These are phyloP conservation scores for Myocastor coypus DNA, from an alignment of 2,113 vertebrate genomes.

Conservation along the genomic window DNA sequence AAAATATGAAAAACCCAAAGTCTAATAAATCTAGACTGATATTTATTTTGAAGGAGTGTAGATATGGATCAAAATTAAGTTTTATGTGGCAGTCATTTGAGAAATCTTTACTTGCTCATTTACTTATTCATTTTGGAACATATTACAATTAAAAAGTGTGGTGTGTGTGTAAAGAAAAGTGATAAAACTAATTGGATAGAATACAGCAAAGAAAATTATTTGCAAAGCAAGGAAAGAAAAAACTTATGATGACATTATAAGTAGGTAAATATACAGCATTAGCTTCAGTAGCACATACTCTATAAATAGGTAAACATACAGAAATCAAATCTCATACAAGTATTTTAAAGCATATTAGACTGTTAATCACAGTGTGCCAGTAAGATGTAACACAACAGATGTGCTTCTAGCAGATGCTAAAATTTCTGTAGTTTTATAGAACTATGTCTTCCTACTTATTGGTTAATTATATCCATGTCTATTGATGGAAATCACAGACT, in stretches of 20 bases:
- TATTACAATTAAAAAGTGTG: not conserved
- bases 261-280: constrained; percentile 55
- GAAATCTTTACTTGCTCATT: not conserved
- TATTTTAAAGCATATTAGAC: constrained; percentile 66
- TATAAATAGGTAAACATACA: constrained; percentile 63
- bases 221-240: not conserved
- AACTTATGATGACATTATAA: constrained; percentile 5
- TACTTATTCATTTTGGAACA: not conserved
- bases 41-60: constrained; percentile 26
- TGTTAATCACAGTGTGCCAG: constrained; percentile 64
- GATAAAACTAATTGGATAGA: not conserved
- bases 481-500: constrained; percentile 76
- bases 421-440: constrained; percentile 65
- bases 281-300: not conserved
- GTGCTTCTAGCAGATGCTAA: constrained; percentile 69
- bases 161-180: not conserved
- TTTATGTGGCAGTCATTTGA: not conserved
- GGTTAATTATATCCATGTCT: constrained; percentile 74
- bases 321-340: constrained; percentile 27
- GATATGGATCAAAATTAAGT: not conserved
- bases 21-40: not conserved
- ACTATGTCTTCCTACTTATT: constrained; percentile 68
- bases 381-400: constrained; percentile 68
- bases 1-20: constrained; percentile 26
- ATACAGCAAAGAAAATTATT: constrained; percentile 54